Conservation (phyloP, 92 coral and sea anemone species). For the Phenganax subtilis region DNA sequence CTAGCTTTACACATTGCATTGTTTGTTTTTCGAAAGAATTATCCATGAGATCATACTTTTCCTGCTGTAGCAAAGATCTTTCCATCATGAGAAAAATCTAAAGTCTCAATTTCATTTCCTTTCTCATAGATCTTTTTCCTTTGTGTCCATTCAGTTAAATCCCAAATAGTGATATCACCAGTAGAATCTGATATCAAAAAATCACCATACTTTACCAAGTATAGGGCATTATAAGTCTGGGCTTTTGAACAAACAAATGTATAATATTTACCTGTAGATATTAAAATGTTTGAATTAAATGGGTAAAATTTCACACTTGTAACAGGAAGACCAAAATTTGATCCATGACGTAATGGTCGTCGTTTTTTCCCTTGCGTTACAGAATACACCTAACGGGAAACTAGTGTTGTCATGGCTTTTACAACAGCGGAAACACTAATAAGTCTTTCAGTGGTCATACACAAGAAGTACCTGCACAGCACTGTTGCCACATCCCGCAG, state of each 20-base stretch:
- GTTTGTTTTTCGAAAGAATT: neutral
- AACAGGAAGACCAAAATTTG: slow-evolving; percentile 87
- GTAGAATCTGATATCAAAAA: slow-evolving; percentile 59
- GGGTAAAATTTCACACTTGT: slow-evolving; percentile 88
- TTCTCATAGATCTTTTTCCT: slow-evolving; percentile 62
- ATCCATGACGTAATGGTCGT: slow-evolving; percentile 92
- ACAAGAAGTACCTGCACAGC: slow-evolving; percentile 65
- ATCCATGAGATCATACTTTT: slow-evolving; percentile 49
- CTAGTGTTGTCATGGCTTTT: neutral
- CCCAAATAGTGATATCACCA: slow-evolving; percentile 89
- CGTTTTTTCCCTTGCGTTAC: slow-evolving; percentile 72
- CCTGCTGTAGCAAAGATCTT: slow-evolving; percentile 95
- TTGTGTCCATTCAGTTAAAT: slow-evolving; percentile 71
- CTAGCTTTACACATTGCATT: neutral
- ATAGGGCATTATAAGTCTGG: too few species aligned
- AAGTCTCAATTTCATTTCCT: slow-evolving; percentile 84
- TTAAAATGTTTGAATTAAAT: slow-evolving; percentile 64
- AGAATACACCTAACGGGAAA: slow-evolving; percentile 59
- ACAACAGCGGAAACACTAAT: neutral
- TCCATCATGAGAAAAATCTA: slow-evolving; percentile 98
- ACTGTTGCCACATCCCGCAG: slow-evolving; percentile 92
- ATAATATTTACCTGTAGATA: slow-evolving; percentile 66
- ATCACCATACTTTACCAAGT: too few species aligned
- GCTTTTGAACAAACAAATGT: too few species aligned
- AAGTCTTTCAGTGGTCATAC: neutral